Base-by-base conservation (phyloP, 2,113 vertebrate species). In the Entomyzon cyanotis region DNA sequence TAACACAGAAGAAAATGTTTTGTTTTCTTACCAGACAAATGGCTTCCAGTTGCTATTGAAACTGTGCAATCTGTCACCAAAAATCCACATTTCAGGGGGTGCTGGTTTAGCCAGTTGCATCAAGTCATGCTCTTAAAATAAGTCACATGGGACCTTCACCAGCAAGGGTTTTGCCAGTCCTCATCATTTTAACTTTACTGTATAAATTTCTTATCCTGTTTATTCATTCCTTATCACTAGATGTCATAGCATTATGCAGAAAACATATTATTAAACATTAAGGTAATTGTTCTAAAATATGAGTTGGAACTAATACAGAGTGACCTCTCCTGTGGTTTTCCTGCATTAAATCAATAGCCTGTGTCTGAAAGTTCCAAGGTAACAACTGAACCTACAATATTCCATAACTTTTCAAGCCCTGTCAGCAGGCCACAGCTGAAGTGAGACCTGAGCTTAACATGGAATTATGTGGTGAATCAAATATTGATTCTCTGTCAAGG, bases 401-500 rank as follows among this genome's bases (percentile, higher is more conserved):
- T 77, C n/a, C 30, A 12, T 56, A 62, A 55, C 2, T 19, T 55
- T 79, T 73, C 13, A 52, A 79, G 81, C 55, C 56, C 73, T 87
- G 64, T 44, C 77, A 92, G 74, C 49, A 37, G 22, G 50, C 7
- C 20, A 60, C 22, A 58, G 53, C 80, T 77, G 55, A 88, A 76
- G 14, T 23, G 55, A 78, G 75, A 67, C 1, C 62, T 7, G 1
- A 52, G 63, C 28, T 50, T 30, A 91, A 20, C 25, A 15, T 7
- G 28, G 89, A 76, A 64, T 83, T 86, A 94, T 53, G 87, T n/a
- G 55, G 52, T 11, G 52, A 95, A 96, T 95, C 76, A 77, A 79
- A 94, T 84, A 90, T 95, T 80, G 95, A 87, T 96, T 94, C 53
- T 70, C 70, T 4, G 15, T 94, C 94, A 75, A 70, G 60, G 67